These are phyloP conservation scores for Silurus aristotelis DNA, from an alignment of 2,797 vertebrate genomes.

Conservation along the genomic window DNA sequence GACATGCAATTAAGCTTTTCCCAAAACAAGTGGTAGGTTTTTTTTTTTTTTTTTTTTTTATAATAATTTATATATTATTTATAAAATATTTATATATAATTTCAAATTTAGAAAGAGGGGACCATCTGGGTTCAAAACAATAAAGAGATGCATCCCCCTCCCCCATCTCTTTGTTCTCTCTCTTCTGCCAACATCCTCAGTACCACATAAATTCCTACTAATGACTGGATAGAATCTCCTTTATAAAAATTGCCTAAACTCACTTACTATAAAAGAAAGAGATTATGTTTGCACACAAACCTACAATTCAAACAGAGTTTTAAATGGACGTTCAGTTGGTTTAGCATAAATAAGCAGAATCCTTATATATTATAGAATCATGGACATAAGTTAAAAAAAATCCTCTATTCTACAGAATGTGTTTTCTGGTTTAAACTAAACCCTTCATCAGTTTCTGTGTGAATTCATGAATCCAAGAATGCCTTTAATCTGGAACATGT, in stretches of 20 bases:
- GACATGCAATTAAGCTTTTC: background rate
- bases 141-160: background rate
- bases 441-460: background rate
- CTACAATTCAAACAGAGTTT: too few relatives aligned
- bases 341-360: background rate
- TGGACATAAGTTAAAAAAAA: background rate
- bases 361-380: background rate
- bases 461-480: background rate
- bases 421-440: background rate
- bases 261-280: background rate
- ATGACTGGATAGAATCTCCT: background rate
- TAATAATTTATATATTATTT: background rate
- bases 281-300: background rate
- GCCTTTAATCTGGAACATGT: conserved; percentile 31
- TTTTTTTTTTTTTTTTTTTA: background rate
- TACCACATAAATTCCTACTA: background rate
- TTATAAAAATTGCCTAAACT: background rate
- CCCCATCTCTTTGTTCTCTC: background rate
- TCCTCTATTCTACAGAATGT: background rate
- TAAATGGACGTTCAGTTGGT: too few relatives aligned
- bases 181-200: background rate
- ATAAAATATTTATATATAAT: too few relatives aligned
- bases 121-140: background rate
- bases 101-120: background rate
- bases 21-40: background rate